These are phyloP conservation scores for Baronia brevicornis DNA, from an alignment of 2,888 invertebrate genomes.

Conservation along the genomic window DNA sequence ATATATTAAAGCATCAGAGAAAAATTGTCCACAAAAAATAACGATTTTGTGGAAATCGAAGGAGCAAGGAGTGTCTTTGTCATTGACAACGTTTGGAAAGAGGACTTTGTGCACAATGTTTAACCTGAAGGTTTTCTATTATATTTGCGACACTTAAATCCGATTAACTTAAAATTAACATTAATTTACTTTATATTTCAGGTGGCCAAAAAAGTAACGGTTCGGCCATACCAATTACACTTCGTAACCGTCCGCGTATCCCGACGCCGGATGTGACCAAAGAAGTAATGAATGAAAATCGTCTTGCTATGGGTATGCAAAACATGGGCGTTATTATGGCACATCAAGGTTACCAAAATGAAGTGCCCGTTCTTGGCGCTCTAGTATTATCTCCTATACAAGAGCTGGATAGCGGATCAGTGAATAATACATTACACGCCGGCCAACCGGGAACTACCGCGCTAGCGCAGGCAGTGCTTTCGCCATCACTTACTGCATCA, in stretches of 20 bases:
- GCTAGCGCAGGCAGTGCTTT: conserved; percentile 85
- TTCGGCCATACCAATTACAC: conserved; percentile 77
- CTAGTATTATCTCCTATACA: conserved; percentile 88
- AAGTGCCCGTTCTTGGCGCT: conserved; percentile 84
- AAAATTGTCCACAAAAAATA: too few relatives aligned
- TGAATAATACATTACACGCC: conserved; percentile 83
- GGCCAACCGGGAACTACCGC: conserved; percentile 85
- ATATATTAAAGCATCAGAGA: too few relatives aligned
- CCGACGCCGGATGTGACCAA: conserved; percentile 92
- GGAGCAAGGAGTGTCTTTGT: too few relatives aligned
- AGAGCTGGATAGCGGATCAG: conserved; percentile 85
- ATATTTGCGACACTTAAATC: too few relatives aligned
- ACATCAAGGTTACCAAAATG: conserved; percentile 77
- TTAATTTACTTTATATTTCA: conserved; percentile 31
- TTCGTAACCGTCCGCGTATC: conserved; percentile 89
- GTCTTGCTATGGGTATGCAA: conserved; percentile 72
- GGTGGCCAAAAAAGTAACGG: conserved; percentile 83
- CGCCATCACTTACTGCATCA: conserved; percentile 72
- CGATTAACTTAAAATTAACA: too few relatives aligned
- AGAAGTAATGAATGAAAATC: conserved; percentile 83
- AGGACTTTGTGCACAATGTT: too few relatives aligned
- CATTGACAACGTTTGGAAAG: too few relatives aligned
- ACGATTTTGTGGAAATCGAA: too few relatives aligned
- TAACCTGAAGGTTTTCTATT: too few relatives aligned
- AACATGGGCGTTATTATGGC: conserved; percentile 82